Base-by-base conservation (phyloP, 2,888 invertebrate genomes). In the Zygothrica quintamaculata region DNA sequence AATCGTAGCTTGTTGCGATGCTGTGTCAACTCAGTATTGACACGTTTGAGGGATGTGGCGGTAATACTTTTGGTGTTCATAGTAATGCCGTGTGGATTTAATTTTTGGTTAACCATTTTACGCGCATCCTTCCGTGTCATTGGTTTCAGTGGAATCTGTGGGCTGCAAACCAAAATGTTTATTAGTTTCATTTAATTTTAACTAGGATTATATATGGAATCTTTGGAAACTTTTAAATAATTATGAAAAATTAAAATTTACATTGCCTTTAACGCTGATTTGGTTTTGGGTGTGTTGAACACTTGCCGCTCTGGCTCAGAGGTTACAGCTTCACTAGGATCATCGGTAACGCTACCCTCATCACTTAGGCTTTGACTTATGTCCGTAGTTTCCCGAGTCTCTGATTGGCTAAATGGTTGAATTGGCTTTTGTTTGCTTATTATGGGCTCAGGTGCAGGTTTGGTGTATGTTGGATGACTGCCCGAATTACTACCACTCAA, bases 341-440 rank as follows among this genome's bases (percentile, higher is more conserved):
- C 66, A 15, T 69, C 55, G n/a, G 46, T 56, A 3, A 31, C 9
- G n/a, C 44, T 58, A 2, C 33, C 40, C 12, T 77, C 85, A 1
- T 77, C 79, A 34, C 77, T 87, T 0, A 88, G 73, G n/a, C 74
- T 88, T 13, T 88, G 87, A 36, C 87, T 85, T 0, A 79, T 61
- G 42, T 88, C 88, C 1, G 88, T 88, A 6, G 67, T 50, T 9
- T 87, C 88, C 8, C 4, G 52, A 1, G 34, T n/a, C 29, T 69
- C 65, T 0, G 12, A 3, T 12, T 37, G 50, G 34, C 16, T 56
- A 15, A 6, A 5, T 5, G 18, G 18, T 22, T 22, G 18, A 22
- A 3, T 9, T 3, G 31, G 4, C 15, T 36, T 50, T 12, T 55
- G 12, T 1, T 66, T 43, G 4, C 4, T 39, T 1, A 12, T 4